Evolutionary conservation across 2,797 vertebrate genomes (phyloP).

Genomic region (Dipus sagitta): DNA sequence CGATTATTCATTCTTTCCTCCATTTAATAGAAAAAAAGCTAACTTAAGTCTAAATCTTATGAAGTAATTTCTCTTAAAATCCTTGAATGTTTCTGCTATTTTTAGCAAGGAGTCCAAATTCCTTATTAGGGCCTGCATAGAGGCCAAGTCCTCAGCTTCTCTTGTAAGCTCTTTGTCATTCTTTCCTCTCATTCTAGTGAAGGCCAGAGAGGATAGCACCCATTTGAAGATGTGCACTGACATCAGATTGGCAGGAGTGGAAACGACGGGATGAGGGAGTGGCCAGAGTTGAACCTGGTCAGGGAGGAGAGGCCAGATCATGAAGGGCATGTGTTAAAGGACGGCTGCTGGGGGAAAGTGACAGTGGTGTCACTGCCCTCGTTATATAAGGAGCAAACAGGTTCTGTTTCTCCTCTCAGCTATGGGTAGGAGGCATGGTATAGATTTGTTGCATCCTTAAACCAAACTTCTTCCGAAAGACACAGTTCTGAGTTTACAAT

Average conservation of each 20-base stretch:
- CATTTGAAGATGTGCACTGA: background rate
- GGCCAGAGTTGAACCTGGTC: background rate
- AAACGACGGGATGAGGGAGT: fast-evolving
- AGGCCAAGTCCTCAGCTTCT: background rate
- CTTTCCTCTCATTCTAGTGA: background rate
- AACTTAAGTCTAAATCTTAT: background rate
- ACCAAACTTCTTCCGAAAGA: constrained; percentile 41
- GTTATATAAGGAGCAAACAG: background rate
- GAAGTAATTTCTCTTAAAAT: background rate
- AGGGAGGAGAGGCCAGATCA: background rate
- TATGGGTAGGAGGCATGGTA: background rate
- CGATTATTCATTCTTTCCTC: background rate
- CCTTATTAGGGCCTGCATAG: background rate
- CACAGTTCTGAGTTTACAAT: constrained; percentile 11
- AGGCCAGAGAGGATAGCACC: background rate
- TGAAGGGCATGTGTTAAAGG: background rate
- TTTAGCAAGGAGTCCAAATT: background rate
- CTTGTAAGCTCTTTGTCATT: background rate
- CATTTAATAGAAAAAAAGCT: background rate
- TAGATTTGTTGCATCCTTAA: background rate
- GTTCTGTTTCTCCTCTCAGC: background rate
- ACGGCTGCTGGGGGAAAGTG: background rate
- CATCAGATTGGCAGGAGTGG: background rate
- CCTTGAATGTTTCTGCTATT: background rate
- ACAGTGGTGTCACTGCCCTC: background rate